These are phyloP conservation scores for Amblyornis subalaris DNA, from an alignment of 2,113 vertebrate genomes.

Conservation along the genomic window DNA sequence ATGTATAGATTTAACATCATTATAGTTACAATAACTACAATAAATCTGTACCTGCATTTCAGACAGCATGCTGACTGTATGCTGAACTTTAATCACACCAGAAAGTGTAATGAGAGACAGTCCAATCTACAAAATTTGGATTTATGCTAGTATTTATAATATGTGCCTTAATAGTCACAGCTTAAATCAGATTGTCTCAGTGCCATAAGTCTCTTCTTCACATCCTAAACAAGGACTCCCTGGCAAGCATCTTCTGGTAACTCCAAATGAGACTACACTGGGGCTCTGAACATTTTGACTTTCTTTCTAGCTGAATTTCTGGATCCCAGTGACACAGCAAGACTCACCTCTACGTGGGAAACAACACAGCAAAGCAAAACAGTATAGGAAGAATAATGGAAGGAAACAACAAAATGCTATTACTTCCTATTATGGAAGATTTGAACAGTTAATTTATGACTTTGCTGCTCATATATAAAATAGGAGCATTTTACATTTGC, in stretches of 20 bases:
- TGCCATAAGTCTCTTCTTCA: neutral
- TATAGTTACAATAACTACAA: neutral
- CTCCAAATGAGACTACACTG: neutral
- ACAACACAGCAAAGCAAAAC: neutral
- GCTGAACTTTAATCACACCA: neutral
- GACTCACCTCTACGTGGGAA: neutral
- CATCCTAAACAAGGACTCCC: neutral
- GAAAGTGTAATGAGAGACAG: neutral
- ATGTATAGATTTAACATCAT: neutral
- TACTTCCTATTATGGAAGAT: neutral
- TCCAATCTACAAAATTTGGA: neutral
- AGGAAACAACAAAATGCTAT: neutral
- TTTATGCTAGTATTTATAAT: neutral
- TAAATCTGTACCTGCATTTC: neutral
- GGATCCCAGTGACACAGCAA: neutral
- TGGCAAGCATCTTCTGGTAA: neutral
- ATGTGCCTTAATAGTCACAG: neutral
- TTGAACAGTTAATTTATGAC: neutral
- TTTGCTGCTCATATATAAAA: neutral
- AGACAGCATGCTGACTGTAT: neutral
- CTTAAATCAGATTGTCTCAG: neutral
- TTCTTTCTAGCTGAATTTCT: neutral
- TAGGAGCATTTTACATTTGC: neutral
- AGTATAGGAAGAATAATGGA: neutral
- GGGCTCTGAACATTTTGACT: neutral